These are phyloP conservation scores for Thunnus albacares DNA, from an alignment of 2,797 vertebrate species.

Conservation along the genomic window DNA sequence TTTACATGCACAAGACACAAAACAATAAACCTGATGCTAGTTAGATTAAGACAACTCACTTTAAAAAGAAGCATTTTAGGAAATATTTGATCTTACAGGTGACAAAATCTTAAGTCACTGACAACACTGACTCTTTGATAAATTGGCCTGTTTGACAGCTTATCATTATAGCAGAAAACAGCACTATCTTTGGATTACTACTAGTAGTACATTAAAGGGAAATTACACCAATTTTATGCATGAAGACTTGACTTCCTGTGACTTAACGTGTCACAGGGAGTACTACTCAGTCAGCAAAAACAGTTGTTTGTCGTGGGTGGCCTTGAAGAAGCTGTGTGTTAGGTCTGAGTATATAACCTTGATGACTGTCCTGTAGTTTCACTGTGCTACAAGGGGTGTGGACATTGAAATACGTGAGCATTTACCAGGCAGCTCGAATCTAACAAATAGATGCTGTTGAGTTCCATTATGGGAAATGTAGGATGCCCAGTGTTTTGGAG, in stretches of 20 bases:
- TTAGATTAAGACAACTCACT: background rate
- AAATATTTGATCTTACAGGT: too few species aligned
- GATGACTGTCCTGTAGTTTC: background rate
- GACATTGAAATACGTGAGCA: background rate
- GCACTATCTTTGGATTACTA: background rate
- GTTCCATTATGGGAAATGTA: background rate
- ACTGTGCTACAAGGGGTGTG: background rate
- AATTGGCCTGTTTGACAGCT: background rate
- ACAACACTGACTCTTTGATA: too few species aligned
- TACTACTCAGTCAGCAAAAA: background rate
- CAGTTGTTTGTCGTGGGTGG: background rate
- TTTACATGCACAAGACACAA: background rate
- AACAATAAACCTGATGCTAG: background rate
- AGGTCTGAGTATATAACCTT: conserved; percentile 16
- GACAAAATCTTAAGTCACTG: too few species aligned
- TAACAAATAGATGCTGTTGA: too few species aligned
- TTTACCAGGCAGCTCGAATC: background rate
- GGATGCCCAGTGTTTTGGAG: background rate
- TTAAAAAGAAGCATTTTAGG: too few species aligned
- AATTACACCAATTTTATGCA: background rate
- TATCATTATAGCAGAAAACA: background rate
- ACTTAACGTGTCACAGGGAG: background rate
- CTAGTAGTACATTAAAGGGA: background rate
- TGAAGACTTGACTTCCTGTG: background rate
- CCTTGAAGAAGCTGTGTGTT: background rate